Conservation (phyloP, 2,113 vertebrate genomes). For the Seriola dumerili region DNA sequence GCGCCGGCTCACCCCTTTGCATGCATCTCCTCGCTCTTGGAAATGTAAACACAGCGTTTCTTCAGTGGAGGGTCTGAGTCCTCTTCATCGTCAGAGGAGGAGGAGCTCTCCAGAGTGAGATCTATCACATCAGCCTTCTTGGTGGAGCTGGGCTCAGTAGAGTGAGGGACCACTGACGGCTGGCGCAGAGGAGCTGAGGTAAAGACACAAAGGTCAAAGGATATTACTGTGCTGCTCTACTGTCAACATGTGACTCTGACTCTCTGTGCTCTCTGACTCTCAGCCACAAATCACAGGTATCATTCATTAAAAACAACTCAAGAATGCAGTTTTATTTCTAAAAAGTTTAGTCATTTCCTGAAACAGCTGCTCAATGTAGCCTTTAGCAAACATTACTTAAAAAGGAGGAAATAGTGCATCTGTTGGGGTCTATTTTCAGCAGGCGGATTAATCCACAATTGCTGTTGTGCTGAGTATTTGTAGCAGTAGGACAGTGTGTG, state of each 20-base stretch:
- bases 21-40: conserved; percentile 89
- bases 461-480: neutral
- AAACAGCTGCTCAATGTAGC: too few relatives aligned
- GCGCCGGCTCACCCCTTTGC: conserved; percentile 89
- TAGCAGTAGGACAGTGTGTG: neutral
- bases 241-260: neutral
- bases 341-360: neutral
- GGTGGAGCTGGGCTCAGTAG: conserved; percentile 82
- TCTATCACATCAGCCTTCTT: conserved; percentile 97
- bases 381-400: too few relatives aligned
- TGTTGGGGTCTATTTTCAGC: neutral
- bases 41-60: conserved; percentile 92
- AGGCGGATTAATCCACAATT: neutral
- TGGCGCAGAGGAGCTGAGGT: conserved; percentile 87
- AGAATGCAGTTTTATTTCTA: neutral
- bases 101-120: conserved; percentile 94
- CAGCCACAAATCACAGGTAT: neutral
- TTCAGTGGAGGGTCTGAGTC: conserved; percentile 87
- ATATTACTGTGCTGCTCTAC: fast-evolving
- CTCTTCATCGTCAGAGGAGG: conserved; percentile 83
- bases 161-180: conserved; percentile 78
- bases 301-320: neutral
- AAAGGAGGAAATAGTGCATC: too few relatives aligned
- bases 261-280: neutral
- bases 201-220: conserved; percentile 25